Evolutionary conservation across 2,888 invertebrate genomes (phyloP).

Genomic region (Gasteruption jaculator): DNA sequence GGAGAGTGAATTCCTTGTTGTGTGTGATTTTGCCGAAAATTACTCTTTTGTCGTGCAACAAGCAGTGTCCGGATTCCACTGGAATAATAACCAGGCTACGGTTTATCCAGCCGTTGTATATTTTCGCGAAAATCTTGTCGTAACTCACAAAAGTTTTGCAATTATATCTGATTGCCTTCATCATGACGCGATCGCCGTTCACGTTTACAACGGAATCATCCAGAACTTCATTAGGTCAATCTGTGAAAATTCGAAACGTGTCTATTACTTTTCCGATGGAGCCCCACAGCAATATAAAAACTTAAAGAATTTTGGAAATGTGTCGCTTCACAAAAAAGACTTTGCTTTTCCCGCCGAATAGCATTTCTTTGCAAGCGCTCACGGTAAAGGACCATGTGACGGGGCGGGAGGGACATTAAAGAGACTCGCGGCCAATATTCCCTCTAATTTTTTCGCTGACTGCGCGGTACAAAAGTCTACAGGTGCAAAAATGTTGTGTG

Average conservation of each 20-base stretch:
- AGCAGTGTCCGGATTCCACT: conserved; percentile 22
- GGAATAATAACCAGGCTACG: conserved; percentile 25
- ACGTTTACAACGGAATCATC: conserved; percentile 14
- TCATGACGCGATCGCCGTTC: conserved; percentile 24
- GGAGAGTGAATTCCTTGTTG: conserved; percentile 17
- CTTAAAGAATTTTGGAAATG: conserved; percentile 18
- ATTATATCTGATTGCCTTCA: conserved; percentile 24
- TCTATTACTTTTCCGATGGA: conserved; percentile 18
- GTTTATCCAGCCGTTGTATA: conserved; percentile 23
- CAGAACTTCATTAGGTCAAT: conserved; percentile 8
- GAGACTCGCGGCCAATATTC: no score
- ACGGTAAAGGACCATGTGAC: conserved; percentile 23
- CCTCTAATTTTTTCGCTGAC: no score
- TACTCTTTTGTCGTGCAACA: conserved; percentile 27
- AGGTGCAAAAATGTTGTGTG: no score
- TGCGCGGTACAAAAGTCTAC: no score
- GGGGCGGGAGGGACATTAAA: conserved; percentile 22
- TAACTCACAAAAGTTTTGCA: conserved; percentile 21
- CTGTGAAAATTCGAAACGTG: no score
- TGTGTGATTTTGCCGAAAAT: conserved; percentile 29
- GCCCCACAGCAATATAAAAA: conserved; percentile 21
- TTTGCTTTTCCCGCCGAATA: conserved; percentile 18
- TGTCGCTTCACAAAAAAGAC: conserved; percentile 18
- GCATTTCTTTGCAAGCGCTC: conserved; percentile 21
- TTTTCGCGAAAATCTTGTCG: conserved; percentile 16